These are phyloP conservation scores for Sarcophaga bullata DNA, from an alignment of 1,140 invertebrate genomes.

Conservation along the genomic window DNA sequence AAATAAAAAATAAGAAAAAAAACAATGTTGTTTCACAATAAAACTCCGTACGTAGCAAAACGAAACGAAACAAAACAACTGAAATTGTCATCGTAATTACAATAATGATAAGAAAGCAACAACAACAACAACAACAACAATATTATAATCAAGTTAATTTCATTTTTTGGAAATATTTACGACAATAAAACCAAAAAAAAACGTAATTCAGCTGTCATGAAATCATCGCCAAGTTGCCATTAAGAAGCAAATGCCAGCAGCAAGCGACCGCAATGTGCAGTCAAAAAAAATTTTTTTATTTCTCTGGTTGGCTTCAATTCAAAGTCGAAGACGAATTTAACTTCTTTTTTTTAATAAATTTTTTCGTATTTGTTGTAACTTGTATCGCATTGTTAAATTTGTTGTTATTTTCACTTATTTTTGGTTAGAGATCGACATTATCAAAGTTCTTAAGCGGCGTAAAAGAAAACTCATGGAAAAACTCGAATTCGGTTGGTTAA, in stretches of 20 bases:
- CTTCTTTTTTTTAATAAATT: not conserved
- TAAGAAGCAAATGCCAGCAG: not conserved
- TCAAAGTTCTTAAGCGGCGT: not conserved
- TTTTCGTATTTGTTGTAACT: no score
- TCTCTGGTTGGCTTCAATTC: not conserved
- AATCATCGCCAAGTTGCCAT: not conserved
- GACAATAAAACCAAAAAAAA: not conserved
- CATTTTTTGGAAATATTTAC: not conserved
- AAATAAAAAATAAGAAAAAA: no score
- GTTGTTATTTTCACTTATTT: conserved; percentile 2
- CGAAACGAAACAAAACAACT: not conserved
- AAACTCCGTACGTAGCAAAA: not conserved
- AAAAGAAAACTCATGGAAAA: not conserved
- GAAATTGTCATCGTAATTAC: conserved; percentile 6
- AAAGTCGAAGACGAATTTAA: no score
- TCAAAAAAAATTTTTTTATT: not conserved
- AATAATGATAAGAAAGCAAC: not conserved
- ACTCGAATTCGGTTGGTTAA: conserved; percentile 4
- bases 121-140: no score
- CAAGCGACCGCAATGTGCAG: conserved; percentile 4
- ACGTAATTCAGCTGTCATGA: not conserved
- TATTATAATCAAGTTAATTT: conserved; percentile 3
- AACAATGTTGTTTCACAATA: not conserved
- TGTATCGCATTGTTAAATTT: not conserved
- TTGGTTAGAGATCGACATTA: not conserved